Conservation (phyloP, 2,797 vertebrate genomes). For the Oophaga sylvatica region DNA sequence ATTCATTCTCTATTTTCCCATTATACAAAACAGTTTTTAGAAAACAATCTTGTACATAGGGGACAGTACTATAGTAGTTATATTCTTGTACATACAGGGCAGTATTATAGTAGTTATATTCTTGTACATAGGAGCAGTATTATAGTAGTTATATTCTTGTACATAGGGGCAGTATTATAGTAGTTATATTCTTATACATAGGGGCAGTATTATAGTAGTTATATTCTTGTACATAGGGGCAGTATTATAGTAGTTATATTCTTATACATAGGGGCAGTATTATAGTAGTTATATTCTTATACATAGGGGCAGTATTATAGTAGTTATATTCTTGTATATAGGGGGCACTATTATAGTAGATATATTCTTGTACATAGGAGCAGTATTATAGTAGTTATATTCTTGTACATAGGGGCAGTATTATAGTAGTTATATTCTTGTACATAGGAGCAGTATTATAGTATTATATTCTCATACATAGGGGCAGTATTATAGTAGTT, state of each 20-base stretch:
- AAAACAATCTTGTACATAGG: background rate
- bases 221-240: background rate
- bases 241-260: conserved; percentile 14
- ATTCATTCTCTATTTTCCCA: background rate
- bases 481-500: background rate
- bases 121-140: background rate
- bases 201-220: conserved; percentile 2
- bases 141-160: conserved; percentile 8
- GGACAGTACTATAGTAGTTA: background rate
- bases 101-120: conserved; percentile 3
- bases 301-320: background rate
- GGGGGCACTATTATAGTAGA: conserved; percentile 3
- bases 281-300: conserved; percentile 13
- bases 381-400: conserved; percentile 1
- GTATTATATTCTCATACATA: background rate
- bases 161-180: background rate
- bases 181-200: background rate
- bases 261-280: background rate
- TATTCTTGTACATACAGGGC: background rate
- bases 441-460: conserved; percentile 2
- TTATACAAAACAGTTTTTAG: background rate
- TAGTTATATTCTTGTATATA: background rate
- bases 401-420: background rate
- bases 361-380: background rate
- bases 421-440: background rate